Percentiles rank a stretch among this genome's conserved stretches.
Evolutionary conservation across 2,888 invertebrate species (phyloP).

Genomic region (Minunthozetes semirufus): DNA sequence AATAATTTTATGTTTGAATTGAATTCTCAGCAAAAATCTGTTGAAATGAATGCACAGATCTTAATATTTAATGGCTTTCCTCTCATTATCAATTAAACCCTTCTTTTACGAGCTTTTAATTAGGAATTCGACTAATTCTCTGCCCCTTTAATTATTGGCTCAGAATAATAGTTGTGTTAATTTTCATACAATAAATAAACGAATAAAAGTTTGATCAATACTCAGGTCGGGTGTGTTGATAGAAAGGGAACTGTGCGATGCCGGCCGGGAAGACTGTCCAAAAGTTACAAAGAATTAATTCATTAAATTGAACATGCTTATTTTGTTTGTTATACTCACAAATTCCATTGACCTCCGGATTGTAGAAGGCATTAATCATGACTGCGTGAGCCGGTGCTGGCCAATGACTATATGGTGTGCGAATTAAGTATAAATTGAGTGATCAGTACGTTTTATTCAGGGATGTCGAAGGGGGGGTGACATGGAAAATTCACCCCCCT

Average conservation of each 20-base stretch:
- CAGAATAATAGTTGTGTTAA: too few relatives aligned
- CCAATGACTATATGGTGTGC: conserved; percentile 15
- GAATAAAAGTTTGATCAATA: neutral
- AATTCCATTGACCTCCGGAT: conserved; percentile 14
- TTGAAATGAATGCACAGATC: too few relatives aligned
- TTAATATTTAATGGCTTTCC: too few relatives aligned
- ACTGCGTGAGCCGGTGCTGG: neutral
- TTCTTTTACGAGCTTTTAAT: too few relatives aligned
- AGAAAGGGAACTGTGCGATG: conserved; percentile 33
- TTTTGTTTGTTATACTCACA: neutral
- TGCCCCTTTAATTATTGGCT: too few relatives aligned
- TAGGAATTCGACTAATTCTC: too few relatives aligned
- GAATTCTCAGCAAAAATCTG: neutral
- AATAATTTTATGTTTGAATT: neutral
- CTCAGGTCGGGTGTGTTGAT: neutral
- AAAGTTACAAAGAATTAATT: neutral
- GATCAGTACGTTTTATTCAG: too few relatives aligned
- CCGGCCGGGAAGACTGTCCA: conserved; percentile 24
- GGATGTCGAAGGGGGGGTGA: too few relatives aligned
- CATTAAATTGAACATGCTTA: neutral
- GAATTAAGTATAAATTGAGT: too few relatives aligned
- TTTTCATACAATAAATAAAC: neutral
- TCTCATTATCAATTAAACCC: too few relatives aligned
- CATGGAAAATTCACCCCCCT: too few relatives aligned
- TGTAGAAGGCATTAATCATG: conserved; percentile 17